phyloP scores from a whole-genome alignment of 2,888 invertebrate genomes.

The Drosophila neonasuta region DNA sequence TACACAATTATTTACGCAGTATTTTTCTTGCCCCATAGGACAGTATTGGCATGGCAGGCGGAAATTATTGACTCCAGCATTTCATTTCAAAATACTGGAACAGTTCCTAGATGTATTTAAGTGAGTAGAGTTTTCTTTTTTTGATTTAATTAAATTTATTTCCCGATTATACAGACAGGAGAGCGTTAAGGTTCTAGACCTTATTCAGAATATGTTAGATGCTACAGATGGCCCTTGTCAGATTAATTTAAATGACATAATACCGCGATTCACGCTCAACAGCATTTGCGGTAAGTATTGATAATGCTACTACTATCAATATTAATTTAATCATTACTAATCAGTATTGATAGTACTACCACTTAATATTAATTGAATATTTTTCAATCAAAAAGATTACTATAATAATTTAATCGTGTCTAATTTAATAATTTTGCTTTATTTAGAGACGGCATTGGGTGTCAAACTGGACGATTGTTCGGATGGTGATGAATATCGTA shows the following conservation, averaged over 20 bases:
- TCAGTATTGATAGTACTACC: no score
- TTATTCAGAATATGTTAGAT: conserved; percentile 32
- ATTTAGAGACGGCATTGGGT: conserved; percentile 73
- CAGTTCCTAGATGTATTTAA: conserved; percentile 83
- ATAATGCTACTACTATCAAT: no score
- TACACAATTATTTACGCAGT: background rate
- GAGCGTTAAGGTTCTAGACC: conserved; percentile 63
- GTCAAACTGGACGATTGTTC: conserved; percentile 66
- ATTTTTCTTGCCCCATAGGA: conserved; percentile 45
- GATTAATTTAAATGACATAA: conserved; percentile 56
- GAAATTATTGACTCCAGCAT: conserved; percentile 89
- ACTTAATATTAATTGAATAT: no score
- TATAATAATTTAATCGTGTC: no score
- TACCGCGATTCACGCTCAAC: conserved; percentile 76
- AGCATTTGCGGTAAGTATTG: conserved; percentile 64
- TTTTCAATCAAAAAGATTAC: background rate
- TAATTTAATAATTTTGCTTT: no score
- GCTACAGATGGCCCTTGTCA: conserved; percentile 23
- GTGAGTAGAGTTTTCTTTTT: conserved; percentile 40
- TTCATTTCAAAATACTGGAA: conserved; percentile 90
- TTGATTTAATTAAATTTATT: background rate
- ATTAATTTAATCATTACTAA: no score
- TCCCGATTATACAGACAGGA: conserved; percentile 60
- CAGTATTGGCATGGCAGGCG: conserved; percentile 86
- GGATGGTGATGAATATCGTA: conserved; percentile 66